Evolutionary conservation across 2,113 vertebrate genomes (phyloP).

Genomic region (Xenopus borealis): DNA sequence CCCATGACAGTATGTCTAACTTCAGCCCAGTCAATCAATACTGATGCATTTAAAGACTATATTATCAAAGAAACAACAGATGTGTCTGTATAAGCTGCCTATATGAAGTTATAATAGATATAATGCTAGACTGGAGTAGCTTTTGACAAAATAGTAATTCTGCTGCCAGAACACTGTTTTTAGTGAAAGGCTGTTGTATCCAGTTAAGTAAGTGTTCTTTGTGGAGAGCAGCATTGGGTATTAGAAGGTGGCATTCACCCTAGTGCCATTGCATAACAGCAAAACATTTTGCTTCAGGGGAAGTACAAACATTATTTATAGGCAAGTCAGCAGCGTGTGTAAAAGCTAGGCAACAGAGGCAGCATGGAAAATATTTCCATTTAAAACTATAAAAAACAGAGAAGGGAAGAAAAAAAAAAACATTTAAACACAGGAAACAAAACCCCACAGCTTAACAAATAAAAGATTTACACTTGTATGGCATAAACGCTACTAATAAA

Average conservation of each 20-base stretch:
- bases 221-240: background rate
- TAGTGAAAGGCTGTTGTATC: no score
- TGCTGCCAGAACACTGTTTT: no score
- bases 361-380: conserved; percentile 3
- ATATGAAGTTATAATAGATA: no score
- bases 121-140: no score
- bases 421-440: background rate
- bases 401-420: background rate
- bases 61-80: no score
- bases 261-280: background rate
- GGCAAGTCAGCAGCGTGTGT: background rate
- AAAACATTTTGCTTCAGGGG: background rate
- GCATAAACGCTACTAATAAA: background rate
- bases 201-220: background rate
- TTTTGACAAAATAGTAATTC: no score
- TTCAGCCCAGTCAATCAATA: no score
- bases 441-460: background rate
- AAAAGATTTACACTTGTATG: background rate
- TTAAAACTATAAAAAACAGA: background rate
- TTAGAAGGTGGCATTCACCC: background rate
- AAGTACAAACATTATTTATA: background rate
- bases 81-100: no score
- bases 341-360: background rate
- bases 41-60: no score
- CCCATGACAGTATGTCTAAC: no score